Percentiles rank a stretch among this genome's conserved stretches.
Conservation (phyloP, 2,113 vertebrate species). For the Desmodus rotundus region DNA sequence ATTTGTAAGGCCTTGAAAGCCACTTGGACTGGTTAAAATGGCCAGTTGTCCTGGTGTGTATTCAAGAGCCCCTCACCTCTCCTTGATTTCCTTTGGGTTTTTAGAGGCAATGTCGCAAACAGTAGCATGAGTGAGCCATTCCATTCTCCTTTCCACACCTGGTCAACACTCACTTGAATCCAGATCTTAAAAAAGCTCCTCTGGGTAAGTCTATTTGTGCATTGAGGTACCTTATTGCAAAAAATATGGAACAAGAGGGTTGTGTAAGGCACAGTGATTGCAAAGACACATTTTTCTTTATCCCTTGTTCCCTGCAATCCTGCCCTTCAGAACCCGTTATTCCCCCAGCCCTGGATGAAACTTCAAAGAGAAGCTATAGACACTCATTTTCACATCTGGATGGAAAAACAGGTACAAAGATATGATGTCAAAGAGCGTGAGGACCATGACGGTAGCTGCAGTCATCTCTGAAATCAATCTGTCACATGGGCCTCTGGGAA, state of each 20-base stretch:
- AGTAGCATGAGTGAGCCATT: fast-evolving
- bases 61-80: not conserved
- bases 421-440: not conserved
- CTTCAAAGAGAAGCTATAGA: not conserved
- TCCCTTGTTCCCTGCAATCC: not conserved
- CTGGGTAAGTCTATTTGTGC: not conserved
- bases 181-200: not conserved
- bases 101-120: not conserved
- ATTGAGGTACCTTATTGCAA: not conserved
- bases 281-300: not conserved
- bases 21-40: too few species aligned
- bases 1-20: not conserved
- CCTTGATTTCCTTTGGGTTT: not conserved
- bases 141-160: too few species aligned
- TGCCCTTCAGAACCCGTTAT: fast-evolving
- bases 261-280: fast-evolving
- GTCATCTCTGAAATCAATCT: not conserved
- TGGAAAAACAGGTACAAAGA: not conserved
- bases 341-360: not conserved
- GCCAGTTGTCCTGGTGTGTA: fast-evolving
- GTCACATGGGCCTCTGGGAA: not conserved
- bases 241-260: not conserved
- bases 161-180: not conserved
- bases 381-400: not conserved
- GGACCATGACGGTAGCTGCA: fast-evolving